Conservation (phyloP, 2,113 vertebrate genomes). For the Daubentonia madagascariensis region DNA sequence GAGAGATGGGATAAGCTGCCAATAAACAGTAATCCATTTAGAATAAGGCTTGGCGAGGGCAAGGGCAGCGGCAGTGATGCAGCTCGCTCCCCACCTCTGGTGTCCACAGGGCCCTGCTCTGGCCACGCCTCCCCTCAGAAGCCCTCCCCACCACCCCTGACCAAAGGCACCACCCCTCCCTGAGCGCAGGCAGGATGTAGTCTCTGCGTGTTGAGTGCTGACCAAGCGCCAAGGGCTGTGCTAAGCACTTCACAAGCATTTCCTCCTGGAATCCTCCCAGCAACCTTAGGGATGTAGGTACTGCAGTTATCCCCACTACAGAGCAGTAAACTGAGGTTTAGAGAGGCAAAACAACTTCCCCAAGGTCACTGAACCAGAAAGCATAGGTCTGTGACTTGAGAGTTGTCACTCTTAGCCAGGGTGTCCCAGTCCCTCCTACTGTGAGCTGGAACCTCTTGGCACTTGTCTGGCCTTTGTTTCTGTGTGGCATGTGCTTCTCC, state of each 20-base stretch:
- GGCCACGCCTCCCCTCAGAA: neutral
- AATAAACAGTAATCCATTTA: conserved; percentile 66
- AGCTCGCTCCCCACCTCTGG: neutral
- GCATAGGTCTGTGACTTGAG: neutral
- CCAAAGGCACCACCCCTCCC: neutral
- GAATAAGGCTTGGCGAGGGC: neutral
- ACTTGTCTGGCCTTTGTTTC: neutral
- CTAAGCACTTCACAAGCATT: neutral
- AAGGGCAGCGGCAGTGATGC: accelerated
- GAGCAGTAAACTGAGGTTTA: neutral
- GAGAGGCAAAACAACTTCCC: neutral
- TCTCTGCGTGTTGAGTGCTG: neutral
- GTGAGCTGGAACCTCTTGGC: neutral
- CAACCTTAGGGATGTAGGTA: accelerated
- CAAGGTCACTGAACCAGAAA: neutral
- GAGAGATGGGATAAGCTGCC: conserved; percentile 54
- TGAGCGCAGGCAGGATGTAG: no score
- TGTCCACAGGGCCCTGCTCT: neutral
- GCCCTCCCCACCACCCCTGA: neutral
- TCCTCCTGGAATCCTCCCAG: neutral
- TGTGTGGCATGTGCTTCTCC: neutral
- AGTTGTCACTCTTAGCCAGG: neutral
- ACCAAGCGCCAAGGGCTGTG: neutral
- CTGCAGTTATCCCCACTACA: neutral
- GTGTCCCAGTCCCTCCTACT: neutral